Evolutionary conservation across 2,797 vertebrate genomes (phyloP).

Genomic region (Salarias fasciatus): DNA sequence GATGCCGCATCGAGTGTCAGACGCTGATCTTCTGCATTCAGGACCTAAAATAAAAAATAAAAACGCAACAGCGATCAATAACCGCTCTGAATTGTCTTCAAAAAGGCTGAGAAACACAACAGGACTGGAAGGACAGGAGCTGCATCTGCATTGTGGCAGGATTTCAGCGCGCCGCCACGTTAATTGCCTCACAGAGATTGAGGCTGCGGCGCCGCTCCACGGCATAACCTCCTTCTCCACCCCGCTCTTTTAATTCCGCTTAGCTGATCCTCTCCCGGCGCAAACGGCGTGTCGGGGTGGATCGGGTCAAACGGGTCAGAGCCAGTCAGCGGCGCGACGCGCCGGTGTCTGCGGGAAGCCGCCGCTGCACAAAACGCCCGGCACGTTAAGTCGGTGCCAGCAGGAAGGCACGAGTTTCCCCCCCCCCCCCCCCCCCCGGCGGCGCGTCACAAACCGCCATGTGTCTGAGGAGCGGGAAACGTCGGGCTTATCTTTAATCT

Average conservation of each 20-base stretch:
- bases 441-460: slow-evolving; percentile 66
- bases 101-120: slow-evolving; percentile 15
- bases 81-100: slow-evolving; percentile 6
- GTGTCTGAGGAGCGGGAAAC: slow-evolving; percentile 53
- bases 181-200: too few relatives aligned
- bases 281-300: too few relatives aligned
- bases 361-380: slow-evolving; percentile 38
- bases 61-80: slow-evolving; percentile 29
- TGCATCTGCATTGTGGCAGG: too few relatives aligned
- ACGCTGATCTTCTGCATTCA: slow-evolving; percentile 36
- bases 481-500: slow-evolving; percentile 64
- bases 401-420: slow-evolving; percentile 52
- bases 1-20: slow-evolving; percentile 29
- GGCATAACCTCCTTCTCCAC: too few relatives aligned
- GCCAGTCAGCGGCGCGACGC: slow-evolving; percentile 17
- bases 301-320: slow-evolving; percentile 56
- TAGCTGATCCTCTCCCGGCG: too few relatives aligned
- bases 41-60: slow-evolving; percentile 5
- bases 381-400: slow-evolving; percentile 53
- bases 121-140: slow-evolving; percentile 8
- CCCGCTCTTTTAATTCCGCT: too few relatives aligned
- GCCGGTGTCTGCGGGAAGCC: slow-evolving; percentile 39
- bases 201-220: too few relatives aligned
- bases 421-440: slow-evolving; percentile 29
- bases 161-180: too few relatives aligned